These are phyloP conservation scores for Perognathus longimembris DNA, from an alignment of 2,113 vertebrate species.

Conservation along the genomic window DNA sequence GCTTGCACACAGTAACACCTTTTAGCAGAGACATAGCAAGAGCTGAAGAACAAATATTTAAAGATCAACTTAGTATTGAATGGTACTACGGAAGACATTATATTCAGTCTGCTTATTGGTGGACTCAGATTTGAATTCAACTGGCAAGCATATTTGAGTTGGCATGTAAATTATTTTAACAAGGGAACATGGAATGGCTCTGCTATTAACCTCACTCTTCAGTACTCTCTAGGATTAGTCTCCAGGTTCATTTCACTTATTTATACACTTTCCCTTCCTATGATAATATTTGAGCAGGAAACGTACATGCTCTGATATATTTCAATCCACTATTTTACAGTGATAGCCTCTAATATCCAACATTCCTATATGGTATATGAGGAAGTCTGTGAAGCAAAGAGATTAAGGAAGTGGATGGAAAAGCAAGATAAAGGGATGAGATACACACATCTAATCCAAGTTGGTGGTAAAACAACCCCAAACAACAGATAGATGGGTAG, in stretches of 20 bases:
- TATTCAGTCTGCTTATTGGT: background rate
- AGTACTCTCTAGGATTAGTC: background rate
- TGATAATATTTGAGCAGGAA: background rate
- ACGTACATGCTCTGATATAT: background rate
- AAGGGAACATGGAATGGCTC: background rate
- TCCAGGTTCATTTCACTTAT: background rate
- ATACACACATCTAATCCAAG: background rate
- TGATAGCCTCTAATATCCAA: background rate
- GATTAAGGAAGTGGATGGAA: rapidly evolving
- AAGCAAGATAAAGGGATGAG: background rate
- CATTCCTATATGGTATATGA: background rate
- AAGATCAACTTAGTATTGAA: background rate
- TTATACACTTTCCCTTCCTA: background rate
- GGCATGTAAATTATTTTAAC: background rate
- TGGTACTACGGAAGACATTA: background rate
- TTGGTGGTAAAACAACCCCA: background rate
- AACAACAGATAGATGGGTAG: background rate
- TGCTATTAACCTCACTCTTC: background rate
- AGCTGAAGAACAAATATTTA: background rate
- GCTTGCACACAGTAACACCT: background rate
- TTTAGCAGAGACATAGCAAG: background rate
- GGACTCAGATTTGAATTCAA: background rate
- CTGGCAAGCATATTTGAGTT: background rate
- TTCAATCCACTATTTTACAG: background rate
- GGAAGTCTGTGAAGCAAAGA: background rate